Evolutionary conservation across 2,113 vertebrate species (phyloP), one percentile per base, ranked within the genome.

Genomic region (Periophthalmus modestus): DNA sequence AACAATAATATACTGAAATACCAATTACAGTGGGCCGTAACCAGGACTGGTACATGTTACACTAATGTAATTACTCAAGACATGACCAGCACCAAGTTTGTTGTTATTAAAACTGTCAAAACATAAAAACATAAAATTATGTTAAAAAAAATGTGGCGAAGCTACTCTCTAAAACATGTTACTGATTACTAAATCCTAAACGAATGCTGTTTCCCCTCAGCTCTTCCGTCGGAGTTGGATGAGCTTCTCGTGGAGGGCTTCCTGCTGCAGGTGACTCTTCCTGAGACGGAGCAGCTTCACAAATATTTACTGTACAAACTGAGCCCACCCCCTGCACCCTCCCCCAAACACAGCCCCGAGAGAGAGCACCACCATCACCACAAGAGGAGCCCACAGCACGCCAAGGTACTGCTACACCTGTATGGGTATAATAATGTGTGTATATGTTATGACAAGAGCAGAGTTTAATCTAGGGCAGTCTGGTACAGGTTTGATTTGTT

Each of bases 181-280:
- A 11, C 46, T 47, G 46, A 11, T 6, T 11, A 47, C 6, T 12
- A 47, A 7, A 13, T 47, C 7, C 16, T 16, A 12, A 10, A 46
- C 43, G 11, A 46, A 48, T 12, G 9, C 10, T 55, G 14, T 14
- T 59, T 15, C 12, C 23, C 0, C 58, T 18, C 67, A 98, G 97
- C 91, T 55, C 75, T 98, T 21, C 92, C 93, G 80, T 77, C 93
- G 0, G 96, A 98, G 77, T 92, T 98, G 92, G 96, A 96, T 33
- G 95, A 98, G 85, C 82, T 99, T 82, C 92, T 99, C 94, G 96
- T 98, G 92, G 97, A 98, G 88, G 97, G 96, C 33, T 96, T 98
- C 82, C 93, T 98, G 85, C 95, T 98, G 21, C 97, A 98, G 92
- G 97, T 99, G 66, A 96, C 97, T 34, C 89, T 99, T 77, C 97